A percentile compares a stretch with the other conserved stretches of the same genome.
phyloP scores from a whole-genome alignment of 2,888 invertebrate genomes.

The Charanyca ferruginea region DNA sequence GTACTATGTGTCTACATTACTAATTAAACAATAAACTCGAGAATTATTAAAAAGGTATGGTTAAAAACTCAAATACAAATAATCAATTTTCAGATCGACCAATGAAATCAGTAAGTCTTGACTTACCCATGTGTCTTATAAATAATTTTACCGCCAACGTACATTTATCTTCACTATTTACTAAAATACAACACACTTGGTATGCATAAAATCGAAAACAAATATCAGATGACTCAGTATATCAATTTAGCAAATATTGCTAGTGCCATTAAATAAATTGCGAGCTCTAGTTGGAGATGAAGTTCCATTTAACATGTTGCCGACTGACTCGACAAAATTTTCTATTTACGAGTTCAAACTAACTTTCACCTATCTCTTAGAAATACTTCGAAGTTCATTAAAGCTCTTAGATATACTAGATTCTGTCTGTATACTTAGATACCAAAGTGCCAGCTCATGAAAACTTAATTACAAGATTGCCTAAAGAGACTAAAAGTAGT shows the following conservation, averaged over 20 bases:
- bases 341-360: constrained; percentile 23
- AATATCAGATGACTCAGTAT: constrained; percentile 62
- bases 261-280: constrained; percentile 24
- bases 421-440: constrained; percentile 10
- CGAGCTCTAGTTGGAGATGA: neutral
- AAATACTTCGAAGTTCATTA: constrained; percentile 44
- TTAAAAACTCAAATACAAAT: neutral
- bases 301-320: constrained; percentile 21
- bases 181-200: constrained; percentile 29
- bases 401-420: constrained; percentile 15
- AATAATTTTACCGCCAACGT: constrained; percentile 2
- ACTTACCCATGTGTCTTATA: neutral
- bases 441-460: constrained; percentile 27
- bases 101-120: neutral
- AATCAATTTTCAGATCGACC: neutral
- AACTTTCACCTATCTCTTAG: constrained; percentile 26
- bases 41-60: neutral
- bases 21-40: neutral
- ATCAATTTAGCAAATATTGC: constrained; percentile 54
- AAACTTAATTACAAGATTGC: constrained; percentile 45
- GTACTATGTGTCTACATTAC: neutral
- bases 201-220: constrained; percentile 52
- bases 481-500: neutral
- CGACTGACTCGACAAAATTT: constrained; percentile 3
- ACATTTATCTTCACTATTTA: constrained; percentile 34